phyloP scores from a whole-genome alignment of 2,797 vertebrate genomes.

The Tadarida brasiliensis region DNA sequence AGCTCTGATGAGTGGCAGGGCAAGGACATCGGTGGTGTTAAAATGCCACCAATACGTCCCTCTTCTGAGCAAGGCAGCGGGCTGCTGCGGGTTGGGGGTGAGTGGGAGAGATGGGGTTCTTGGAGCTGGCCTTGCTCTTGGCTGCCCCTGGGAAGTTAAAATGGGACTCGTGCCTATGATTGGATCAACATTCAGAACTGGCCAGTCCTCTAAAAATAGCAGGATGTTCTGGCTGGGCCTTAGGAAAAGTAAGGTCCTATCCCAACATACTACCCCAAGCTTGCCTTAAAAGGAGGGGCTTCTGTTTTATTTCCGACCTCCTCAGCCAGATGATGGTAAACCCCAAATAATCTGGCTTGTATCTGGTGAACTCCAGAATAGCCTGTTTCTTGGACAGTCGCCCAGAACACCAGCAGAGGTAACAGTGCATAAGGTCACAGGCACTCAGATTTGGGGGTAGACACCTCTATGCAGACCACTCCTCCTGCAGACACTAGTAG shows the following conservation, averaged over 20 bases:
- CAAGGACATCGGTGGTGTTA: neutral
- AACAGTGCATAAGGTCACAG: neutral
- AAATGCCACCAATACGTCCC: neutral
- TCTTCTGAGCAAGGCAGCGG: neutral
- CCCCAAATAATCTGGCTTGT: conserved; percentile 18
- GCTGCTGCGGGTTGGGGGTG: neutral
- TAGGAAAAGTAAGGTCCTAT: conserved; percentile 63
- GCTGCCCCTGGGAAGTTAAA: neutral
- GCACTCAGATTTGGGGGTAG: neutral
- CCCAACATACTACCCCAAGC: neutral
- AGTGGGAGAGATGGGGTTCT: neutral
- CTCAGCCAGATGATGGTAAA: conserved; percentile 15
- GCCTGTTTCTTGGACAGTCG: neutral
- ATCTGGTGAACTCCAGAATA: neutral
- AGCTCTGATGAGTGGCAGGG: neutral
- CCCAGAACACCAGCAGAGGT: neutral
- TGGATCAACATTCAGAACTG: conserved; percentile 28
- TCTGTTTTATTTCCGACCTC: neutral
- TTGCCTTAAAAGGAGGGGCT: conserved; percentile 49
- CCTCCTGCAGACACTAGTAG: neutral
- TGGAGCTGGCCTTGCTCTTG: neutral
- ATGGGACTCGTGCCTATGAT: neutral
- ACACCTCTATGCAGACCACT: neutral
- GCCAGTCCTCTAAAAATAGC: conserved; percentile 73
- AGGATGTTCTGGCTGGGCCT: conserved; percentile 49